Conservation (phyloP, 2,888 invertebrate species). For the Cephus pygmeus region DNA sequence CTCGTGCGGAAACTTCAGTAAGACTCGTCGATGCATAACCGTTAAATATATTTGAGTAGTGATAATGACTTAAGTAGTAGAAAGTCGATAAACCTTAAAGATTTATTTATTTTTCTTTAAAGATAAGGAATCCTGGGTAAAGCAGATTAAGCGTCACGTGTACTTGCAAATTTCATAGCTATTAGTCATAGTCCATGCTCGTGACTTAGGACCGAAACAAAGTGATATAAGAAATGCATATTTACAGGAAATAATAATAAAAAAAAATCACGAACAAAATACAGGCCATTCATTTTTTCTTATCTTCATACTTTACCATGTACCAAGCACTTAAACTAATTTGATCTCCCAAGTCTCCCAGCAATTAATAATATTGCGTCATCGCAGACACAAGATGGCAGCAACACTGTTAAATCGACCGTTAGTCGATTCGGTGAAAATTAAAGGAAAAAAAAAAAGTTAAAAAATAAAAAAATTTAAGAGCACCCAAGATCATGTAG, state of each 20-base stretch:
- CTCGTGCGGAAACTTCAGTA: background rate
- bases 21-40: background rate
- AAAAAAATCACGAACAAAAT: background rate
- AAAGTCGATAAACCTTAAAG: background rate
- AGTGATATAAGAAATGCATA: background rate
- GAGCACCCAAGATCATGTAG: background rate
- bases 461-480: background rate
- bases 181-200: background rate
- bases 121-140: background rate
- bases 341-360: background rate
- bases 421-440: background rate
- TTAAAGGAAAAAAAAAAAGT: background rate
- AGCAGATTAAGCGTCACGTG: background rate
- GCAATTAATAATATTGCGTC: background rate
- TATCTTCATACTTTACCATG: background rate
- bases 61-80: background rate
- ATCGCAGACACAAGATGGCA: background rate
- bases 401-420: background rate
- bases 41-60: background rate
- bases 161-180: background rate
- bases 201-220: background rate
- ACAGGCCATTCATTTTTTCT: background rate
- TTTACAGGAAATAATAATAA: background rate
- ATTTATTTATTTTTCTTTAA: background rate
- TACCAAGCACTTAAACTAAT: background rate